Base-by-base conservation (phyloP, 1,140 invertebrate genomes). In the Pseudomyrmex sp. region DNA sequence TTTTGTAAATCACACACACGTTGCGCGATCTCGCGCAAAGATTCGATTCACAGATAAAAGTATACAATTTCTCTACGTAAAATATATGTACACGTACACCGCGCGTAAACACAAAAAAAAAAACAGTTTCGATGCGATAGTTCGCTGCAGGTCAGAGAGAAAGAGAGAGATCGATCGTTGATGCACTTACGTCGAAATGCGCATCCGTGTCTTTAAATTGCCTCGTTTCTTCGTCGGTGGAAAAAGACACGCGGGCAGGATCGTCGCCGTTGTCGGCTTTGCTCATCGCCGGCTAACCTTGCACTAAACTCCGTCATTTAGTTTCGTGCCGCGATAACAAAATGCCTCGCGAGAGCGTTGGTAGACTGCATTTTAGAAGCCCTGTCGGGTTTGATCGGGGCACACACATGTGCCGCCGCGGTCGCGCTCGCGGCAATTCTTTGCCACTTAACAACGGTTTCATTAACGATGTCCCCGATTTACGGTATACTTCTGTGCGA, bases 201-300 rank as follows among this genome's bases (percentile, higher is more conserved):
- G 35, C 13, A 65, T n/a, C 18, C 26, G 50, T 56, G 18, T 65
- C 13, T 15, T 58, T n/a, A 58, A 46, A 13, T 35, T 58, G 44
- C 15, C 35, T 69, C 18, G 35, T 12, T 35, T 35, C 23, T 63
- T 35, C 61, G 23, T 4, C 9, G 4, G 52, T 69, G 75, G 52
- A 48, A 54, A 70, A 35, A 35, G 35, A 79, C 48, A 12, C 82
- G 66, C 83, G 89, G 72, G 87, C 86, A 87, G 84, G 89, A 90
- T 90, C 83, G 83, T 66, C 90, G 91, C 35, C 20, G 56, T 44
- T 12, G 62, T 20, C 48, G 15, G 20, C 92, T 91, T 92, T 89
- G 91, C 93, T 93, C 92, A 92, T 93, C 91, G 91, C 92, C 90
- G 90, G 79, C 93, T 92, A 93, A 93, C 92, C 93, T 93, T 93